A percentile compares a stretch with the other conserved stretches of the same genome.
Conservation (phyloP, 2,888 invertebrate genomes). For the Tanytarsus gracilentus region DNA sequence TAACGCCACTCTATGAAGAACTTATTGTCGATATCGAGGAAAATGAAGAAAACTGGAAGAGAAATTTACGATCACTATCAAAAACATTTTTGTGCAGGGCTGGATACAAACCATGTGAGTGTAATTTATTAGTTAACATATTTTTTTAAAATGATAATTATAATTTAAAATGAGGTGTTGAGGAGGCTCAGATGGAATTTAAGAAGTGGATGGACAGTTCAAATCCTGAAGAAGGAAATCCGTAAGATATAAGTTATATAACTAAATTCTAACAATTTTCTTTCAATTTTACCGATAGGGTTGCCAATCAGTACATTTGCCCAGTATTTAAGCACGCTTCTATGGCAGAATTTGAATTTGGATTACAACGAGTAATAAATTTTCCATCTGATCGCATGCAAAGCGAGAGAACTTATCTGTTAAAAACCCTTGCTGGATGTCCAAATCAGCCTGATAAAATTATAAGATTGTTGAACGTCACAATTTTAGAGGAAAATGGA, state of each 20-base stretch:
- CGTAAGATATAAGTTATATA: conserved; percentile 49
- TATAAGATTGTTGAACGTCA: conserved; percentile 54
- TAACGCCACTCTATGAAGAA: conserved; percentile 64
- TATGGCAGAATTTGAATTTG: conserved; percentile 72
- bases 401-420: conserved; percentile 65
- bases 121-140: too few species aligned
- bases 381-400: conserved; percentile 62
- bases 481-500: conserved; percentile 57
- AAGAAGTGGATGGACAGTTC: conserved; percentile 64
- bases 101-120: conserved; percentile 71
- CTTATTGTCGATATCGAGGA: conserved; percentile 48
- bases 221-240: conserved; percentile 69
- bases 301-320: conserved; percentile 66
- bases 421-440: conserved; percentile 71
- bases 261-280: neutral
- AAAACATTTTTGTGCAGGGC: conserved; percentile 66
- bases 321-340: conserved; percentile 77
- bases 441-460: conserved; percentile 64
- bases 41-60: conserved; percentile 57
- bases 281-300: conserved; percentile 43
- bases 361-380: conserved; percentile 63
- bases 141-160: too few species aligned
- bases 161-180: too few species aligned
- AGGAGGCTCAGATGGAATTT: conserved; percentile 63
- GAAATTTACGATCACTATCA: conserved; percentile 56